Evolutionary conservation across 2,797 vertebrate genomes (phyloP).

Genomic region (Paramormyrops hopkinsi): DNA sequence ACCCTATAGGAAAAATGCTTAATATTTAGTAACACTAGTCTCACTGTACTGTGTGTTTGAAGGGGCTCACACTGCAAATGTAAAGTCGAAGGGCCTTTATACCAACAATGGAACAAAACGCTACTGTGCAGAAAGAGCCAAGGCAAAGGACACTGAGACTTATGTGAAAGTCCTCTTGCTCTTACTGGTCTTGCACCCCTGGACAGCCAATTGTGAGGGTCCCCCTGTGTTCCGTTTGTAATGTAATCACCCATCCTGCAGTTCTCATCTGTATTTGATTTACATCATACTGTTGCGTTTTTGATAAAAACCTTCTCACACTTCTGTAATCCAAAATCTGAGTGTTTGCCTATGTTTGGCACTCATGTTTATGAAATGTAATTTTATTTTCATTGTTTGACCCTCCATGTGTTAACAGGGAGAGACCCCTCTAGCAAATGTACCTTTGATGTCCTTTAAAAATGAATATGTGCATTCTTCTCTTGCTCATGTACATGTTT

Average conservation of each 20-base stretch:
- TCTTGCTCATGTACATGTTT: not conserved
- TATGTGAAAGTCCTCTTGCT: not conserved
- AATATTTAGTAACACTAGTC: not conserved
- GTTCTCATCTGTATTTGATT: conserved; percentile 4
- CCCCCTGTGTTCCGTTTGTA: not conserved
- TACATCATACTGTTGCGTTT: not conserved
- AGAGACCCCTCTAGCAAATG: not conserved
- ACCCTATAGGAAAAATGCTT: not conserved
- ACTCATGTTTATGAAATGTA: not conserved
- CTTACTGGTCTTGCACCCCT: not conserved
- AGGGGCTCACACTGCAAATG: not conserved
- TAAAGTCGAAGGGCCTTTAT: not conserved
- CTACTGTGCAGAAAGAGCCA: not conserved
- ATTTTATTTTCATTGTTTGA: not conserved
- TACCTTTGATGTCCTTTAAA: not conserved
- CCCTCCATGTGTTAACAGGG: not conserved
- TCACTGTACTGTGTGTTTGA: not conserved
- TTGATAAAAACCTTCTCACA: conserved; percentile 4
- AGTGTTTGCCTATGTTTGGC: not conserved
- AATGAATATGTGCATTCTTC: not conserved
- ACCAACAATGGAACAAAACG: not conserved
- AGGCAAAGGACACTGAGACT: not conserved
- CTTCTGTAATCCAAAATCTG: not conserved
- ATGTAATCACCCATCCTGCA: not conserved
- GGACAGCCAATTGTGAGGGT: not conserved